phyloP scores from a whole-genome alignment of 2,113 vertebrate genomes.

The Panthera uncia region DNA sequence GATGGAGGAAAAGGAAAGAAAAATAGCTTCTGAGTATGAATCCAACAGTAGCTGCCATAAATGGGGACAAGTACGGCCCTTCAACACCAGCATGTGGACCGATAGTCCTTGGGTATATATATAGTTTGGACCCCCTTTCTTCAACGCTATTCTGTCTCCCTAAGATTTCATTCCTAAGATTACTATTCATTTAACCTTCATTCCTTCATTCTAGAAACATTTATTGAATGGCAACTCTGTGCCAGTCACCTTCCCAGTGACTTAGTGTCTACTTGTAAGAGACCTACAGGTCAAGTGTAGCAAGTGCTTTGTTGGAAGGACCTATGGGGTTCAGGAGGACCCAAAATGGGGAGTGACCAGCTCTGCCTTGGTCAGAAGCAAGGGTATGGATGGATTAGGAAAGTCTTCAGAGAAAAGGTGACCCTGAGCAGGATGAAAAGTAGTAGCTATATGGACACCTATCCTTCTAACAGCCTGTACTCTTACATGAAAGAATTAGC shows the following conservation, averaged over 20 bases:
- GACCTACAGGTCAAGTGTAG: neutral
- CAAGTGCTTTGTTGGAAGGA: neutral
- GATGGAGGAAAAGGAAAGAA: neutral
- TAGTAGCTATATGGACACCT: neutral
- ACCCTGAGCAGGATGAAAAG: neutral
- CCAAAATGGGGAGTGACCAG: neutral
- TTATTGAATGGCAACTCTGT: neutral
- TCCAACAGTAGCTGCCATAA: neutral
- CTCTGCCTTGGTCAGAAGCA: neutral
- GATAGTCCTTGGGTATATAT: neutral
- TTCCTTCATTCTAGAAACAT: neutral
- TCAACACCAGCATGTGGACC: neutral
- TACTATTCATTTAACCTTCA: neutral
- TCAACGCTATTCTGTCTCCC: neutral
- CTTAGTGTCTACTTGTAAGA: neutral
- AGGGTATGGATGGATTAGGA: neutral
- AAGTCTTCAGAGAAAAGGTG: neutral
- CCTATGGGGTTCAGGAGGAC: neutral
- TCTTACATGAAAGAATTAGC: neutral
- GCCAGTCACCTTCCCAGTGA: neutral
- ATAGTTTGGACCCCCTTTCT: neutral
- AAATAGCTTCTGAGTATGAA: neutral
- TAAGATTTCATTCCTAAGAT: neutral
- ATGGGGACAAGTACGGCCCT: neutral
- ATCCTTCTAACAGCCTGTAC: neutral